Evolutionary conservation across 2,113 vertebrate genomes (phyloP).

Genomic region (Cyphomyrus plagiostoma): DNA sequence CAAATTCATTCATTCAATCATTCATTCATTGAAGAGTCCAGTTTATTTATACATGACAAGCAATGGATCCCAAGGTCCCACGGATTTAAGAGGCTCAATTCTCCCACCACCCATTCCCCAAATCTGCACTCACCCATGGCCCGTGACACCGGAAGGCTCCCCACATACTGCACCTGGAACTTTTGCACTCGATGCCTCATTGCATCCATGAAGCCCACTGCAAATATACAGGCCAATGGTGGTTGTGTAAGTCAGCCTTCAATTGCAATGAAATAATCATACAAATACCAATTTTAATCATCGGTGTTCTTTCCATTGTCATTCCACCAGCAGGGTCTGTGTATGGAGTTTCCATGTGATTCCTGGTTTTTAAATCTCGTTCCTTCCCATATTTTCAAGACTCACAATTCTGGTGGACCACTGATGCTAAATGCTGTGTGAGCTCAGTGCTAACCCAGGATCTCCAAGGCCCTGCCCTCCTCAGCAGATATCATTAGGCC

Average conservation of each 20-base stretch:
- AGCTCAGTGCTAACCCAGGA: not conserved
- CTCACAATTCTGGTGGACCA: not conserved
- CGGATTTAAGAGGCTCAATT: not conserved
- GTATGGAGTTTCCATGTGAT: not conserved
- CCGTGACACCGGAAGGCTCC: conserved; percentile 77
- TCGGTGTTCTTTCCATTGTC: not conserved
- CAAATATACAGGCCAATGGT: conserved; percentile 26
- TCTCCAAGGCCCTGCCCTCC: not conserved
- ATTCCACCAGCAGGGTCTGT: not conserved
- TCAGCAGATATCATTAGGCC: not conserved
- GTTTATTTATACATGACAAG: not conserved
- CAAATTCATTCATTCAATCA: not conserved
- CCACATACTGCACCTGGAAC: conserved; percentile 81
- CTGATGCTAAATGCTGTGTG: not conserved
- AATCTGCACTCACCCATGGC: conserved; percentile 77
- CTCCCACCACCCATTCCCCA: not conserved
- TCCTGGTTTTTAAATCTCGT: not conserved
- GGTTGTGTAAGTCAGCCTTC: not conserved
- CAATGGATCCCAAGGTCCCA: not conserved
- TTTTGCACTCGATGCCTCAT: conserved; percentile 76
- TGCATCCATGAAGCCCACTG: conserved; percentile 78
- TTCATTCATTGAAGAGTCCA: not conserved
- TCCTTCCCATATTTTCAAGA: not conserved
- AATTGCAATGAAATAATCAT: not conserved
- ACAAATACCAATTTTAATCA: not conserved